Evolutionary conservation across 2,888 invertebrate species (phyloP), one percentile per base, ranked within the genome.

Genomic region (Ormyrus thymus): DNA sequence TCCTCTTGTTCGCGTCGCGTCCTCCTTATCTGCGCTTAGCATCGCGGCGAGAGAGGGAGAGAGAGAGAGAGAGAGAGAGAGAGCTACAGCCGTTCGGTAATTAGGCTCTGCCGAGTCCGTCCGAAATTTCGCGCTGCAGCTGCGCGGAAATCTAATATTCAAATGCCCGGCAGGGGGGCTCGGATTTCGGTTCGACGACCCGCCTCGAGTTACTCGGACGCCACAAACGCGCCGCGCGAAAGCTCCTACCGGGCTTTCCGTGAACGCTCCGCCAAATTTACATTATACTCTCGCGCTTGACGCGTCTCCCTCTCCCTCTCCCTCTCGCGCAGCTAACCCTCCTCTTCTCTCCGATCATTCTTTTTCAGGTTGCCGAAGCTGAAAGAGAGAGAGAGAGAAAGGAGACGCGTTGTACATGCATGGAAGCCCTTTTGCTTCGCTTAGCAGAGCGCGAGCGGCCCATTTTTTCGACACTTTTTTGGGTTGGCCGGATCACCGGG

Each of bases 81-180:
- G 13, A 48, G 64, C n/a, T 1, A 29, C 29, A 29, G 29, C 29
- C 29, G 29, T 29, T 29, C 9, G 48, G 46, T 62, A 48, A 10
- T 10, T 11, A 11, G 13, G 43, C 61, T 11, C 15, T 61, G n/a
- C 8, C 46, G 55, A 2, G 61, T 15, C n/a, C 50, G 46, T 29
- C 29, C 15, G 45, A 1, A 29, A 45, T 62, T 48, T 48, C 50
- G 48, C 59, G 13, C n/a, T 46, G 51, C 61, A 43, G 7, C 69
- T 15, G 55, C 64, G 15, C 70, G 79, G 79, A 79, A 79, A 79
- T 79, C 79, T 79, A 79, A 79, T 79, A 79, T 79, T 75, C 71
- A 8, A 71, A 71, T 66, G 53, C 65, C 55, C 50, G 62, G 11
- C 43, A 55, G 61, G 59, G 55, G 53, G 46, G 75, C 79, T 79